These are phyloP conservation scores for Polietes domitor DNA, from an alignment of 2,888 invertebrate species.

Conservation along the genomic window DNA sequence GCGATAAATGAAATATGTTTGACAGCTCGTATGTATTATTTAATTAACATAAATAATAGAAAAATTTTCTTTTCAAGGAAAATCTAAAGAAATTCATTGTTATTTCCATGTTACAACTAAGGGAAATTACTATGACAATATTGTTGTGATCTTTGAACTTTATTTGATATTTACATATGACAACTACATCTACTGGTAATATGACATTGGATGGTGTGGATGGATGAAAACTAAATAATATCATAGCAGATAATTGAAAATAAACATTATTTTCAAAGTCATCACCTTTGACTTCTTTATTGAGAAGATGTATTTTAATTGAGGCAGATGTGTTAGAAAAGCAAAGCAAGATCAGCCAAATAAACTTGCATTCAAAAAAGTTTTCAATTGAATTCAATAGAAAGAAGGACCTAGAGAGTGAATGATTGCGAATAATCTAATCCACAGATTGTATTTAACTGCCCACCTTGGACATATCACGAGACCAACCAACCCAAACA, in stretches of 20 bases:
- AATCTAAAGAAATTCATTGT: neutral
- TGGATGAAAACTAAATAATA: neutral
- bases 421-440: no score
- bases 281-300: neutral
- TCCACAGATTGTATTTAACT: no score
- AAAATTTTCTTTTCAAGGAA: neutral
- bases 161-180: neutral
- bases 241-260: neutral
- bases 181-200: neutral
- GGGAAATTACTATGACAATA: no score
- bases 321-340: no score
- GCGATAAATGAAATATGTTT: neutral
- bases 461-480: no score
- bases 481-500: no score
- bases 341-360: no score
- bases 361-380: no score
- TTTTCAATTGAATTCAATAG: no score
- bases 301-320: no score
- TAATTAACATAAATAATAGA: neutral
- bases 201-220: no score
- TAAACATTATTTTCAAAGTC: neutral
- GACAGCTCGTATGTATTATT: neutral
- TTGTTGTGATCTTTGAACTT: slow-evolving; percentile 2
- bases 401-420: no score
- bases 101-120: neutral